A percentile compares a stretch with the other conserved stretches of the same genome.
These are phyloP conservation scores for Rhodeus uyekii DNA, from an alignment of 2,797 vertebrate genomes.

Conservation along the genomic window DNA sequence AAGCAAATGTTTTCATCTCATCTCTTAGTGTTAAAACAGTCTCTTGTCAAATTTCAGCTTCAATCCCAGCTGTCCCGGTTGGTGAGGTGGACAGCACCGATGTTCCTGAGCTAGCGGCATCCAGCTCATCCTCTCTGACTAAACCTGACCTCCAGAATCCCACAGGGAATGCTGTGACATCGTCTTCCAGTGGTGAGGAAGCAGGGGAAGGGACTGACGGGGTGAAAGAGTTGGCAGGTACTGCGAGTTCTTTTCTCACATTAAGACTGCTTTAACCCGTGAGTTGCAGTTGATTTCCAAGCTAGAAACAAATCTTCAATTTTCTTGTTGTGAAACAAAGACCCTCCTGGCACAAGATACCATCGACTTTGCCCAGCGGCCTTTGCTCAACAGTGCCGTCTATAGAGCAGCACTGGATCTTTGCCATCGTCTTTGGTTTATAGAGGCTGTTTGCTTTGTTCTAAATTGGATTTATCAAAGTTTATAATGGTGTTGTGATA, in stretches of 20 bases:
- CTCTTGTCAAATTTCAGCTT: constrained; percentile 52
- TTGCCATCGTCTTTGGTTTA: constrained; percentile 26
- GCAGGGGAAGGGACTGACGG: constrained; percentile 44
- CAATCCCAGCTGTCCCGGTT: constrained; percentile 36
- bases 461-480: background rate
- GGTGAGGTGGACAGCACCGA: constrained; percentile 59
- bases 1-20: background rate
- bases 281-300: background rate
- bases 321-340: constrained; percentile 8
- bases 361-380: constrained; percentile 11
- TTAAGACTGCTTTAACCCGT: background rate
- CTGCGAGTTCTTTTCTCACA: constrained; percentile 1
- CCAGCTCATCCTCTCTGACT: constrained; percentile 22
- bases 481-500: background rate
- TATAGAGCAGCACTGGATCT: constrained; percentile 30
- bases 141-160: constrained; percentile 56
- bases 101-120: constrained; percentile 44
- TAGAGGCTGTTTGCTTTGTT: background rate
- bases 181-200: constrained; percentile 48
- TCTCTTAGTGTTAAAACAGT: background rate
- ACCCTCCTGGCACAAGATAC: constrained; percentile 35
- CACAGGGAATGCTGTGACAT: constrained; percentile 43
- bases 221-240: constrained; percentile 71
- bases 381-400: constrained; percentile 29
- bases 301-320: constrained; percentile 9